Conservation (phyloP, 1,140 invertebrate species). For the Caerostris darwini region DNA sequence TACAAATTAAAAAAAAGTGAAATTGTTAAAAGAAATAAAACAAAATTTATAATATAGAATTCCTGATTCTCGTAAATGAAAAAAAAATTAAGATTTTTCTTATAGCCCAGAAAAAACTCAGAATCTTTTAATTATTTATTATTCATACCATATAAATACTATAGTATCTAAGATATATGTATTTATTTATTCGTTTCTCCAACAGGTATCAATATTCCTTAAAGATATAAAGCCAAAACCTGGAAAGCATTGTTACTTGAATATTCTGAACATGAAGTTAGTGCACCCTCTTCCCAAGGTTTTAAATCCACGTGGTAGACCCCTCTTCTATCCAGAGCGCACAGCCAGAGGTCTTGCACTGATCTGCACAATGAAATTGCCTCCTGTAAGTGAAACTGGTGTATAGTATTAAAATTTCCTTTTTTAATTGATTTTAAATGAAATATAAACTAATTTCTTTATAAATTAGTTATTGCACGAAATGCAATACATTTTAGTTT, state of each 20-base stretch:
- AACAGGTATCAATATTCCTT: constrained; percentile 82
- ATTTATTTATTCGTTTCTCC: not conserved
- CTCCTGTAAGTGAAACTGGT: constrained; percentile 82
- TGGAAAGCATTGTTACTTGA: constrained; percentile 85
- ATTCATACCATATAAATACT: not conserved
- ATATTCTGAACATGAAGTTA: constrained; percentile 92
- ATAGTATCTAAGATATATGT: not conserved
- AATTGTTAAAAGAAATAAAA: no score
- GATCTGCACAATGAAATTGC: constrained; percentile 90
- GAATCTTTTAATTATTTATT: not conserved
- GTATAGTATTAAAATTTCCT: no score
- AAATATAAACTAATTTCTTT: no score
- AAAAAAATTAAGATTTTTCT: no score
- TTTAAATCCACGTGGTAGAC: constrained; percentile 94
- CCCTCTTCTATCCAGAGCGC: constrained; percentile 95
- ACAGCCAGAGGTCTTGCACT: constrained; percentile 94
- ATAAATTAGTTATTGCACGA: no score
- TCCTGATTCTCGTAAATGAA: no score
- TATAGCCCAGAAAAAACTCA: no score
- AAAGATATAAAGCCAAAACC: constrained; percentile 86
- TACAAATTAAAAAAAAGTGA: no score
- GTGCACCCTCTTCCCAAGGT: constrained; percentile 96
- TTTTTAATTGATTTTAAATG: no score
- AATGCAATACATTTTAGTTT: no score
- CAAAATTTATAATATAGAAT: no score